Percentiles rank a stretch among this genome's conserved stretches.
These are phyloP conservation scores for Tachuris rubrigastra DNA, from an alignment of 2,113 vertebrate species.

Conservation along the genomic window DNA sequence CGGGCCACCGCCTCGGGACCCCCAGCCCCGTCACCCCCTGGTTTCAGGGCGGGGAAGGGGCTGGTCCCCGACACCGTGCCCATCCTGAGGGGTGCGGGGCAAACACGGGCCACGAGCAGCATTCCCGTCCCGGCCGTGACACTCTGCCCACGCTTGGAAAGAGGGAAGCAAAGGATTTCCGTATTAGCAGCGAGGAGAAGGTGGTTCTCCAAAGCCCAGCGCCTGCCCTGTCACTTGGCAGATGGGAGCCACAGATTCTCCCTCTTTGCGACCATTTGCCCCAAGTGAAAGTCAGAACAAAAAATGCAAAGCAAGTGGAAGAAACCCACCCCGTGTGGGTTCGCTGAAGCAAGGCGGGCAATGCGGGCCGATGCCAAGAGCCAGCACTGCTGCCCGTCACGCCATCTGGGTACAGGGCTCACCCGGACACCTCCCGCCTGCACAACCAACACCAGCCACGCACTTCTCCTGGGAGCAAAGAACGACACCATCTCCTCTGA, in stretches of 20 bases:
- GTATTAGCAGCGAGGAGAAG: neutral
- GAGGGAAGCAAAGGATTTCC: neutral
- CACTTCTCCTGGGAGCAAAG: neutral
- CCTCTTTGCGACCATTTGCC: neutral
- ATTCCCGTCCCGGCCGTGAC: neutral
- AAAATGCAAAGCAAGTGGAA: neutral
- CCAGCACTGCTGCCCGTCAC: neutral
- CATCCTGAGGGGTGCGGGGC: neutral
- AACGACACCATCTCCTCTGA: accelerated
- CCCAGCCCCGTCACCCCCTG: too few species aligned
- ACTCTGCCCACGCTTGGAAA: neutral
- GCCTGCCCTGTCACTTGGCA: neutral
- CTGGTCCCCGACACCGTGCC: neutral
- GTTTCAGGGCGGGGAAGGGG: neutral
- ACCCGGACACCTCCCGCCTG: neutral
- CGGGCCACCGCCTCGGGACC: neutral
- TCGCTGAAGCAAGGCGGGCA: neutral
- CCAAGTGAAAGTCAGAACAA: neutral
- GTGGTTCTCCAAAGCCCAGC: neutral
- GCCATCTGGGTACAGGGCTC: neutral
- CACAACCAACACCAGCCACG: neutral
- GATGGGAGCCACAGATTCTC: neutral
- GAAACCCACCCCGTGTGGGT: neutral
- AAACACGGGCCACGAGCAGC: neutral
- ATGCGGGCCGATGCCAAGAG: neutral